Base-by-base conservation (phyloP, 2,888 invertebrate genomes). In the Anorthoa munda region DNA sequence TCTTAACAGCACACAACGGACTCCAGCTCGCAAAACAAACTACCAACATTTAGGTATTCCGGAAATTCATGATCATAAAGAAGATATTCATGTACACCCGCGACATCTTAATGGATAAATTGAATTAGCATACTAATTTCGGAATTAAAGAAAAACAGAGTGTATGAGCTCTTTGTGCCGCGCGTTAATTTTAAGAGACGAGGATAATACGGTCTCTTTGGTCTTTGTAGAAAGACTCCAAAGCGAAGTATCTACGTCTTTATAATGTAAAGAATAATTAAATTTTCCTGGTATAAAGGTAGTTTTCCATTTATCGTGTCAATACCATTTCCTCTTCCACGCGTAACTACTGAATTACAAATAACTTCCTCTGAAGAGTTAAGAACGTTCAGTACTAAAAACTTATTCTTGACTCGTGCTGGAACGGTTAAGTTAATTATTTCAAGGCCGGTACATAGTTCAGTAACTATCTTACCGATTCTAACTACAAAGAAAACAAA, bases 401-500 rank as follows among this genome's bases (percentile, higher is more conserved):
- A 69, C 58, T 59, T 46, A 7, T 56, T 56, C n/a, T 53, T 66
- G 21, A 12, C n/a, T 67, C 31, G 26, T 59, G 31, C 55, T 72
- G 21, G 56, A 59, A 39, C 18, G 2, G 39, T 59, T 55, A 2
- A 48, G 17, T 50, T 70, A 26, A 51, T 61, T 75, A 70, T 75
- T 21, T 23, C 18, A 46, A 70, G 17, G 17, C 46, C n/a, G n/a
- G 23, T 50, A 66, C 48, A 61, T 46, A 58, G 71, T 70, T 75
- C 26, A 50, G 26, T 55, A 63, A 65, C 39, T 68, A 72, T 60
- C n/a, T 60, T 66, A 68, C 50, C 31, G 39, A 75, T 51, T 26
- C 53, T 69, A 66, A 78, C 66, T 78, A 77, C 67, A 59, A 79
- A 76, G 64, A 66, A 86, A 79, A 79, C 75, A 75, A 78, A 69